Conservation (phyloP, 2,113 vertebrate species). For the Heterocephalus glaber region DNA sequence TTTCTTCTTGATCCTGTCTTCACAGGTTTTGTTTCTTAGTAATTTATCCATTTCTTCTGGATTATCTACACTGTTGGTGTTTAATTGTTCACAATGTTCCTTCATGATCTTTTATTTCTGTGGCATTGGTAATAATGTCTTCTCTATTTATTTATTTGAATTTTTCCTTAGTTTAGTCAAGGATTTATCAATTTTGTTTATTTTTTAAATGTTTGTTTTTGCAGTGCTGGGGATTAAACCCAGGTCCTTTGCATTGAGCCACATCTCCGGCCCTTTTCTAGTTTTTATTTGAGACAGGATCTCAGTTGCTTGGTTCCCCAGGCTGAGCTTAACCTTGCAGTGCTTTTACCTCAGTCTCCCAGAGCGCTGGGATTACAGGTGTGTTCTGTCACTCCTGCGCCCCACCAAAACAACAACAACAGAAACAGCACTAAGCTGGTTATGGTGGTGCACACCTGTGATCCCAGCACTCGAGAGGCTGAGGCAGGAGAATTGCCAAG, state of each 20-base stretch:
- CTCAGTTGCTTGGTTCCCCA: background rate
- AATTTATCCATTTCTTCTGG: background rate
- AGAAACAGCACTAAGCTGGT: background rate
- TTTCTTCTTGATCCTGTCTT: background rate
- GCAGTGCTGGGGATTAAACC: background rate
- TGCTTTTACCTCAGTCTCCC: background rate
- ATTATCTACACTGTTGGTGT: background rate
- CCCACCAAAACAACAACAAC: background rate
- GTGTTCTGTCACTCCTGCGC: background rate
- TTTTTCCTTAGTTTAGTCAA: background rate
- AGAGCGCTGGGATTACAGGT: background rate
- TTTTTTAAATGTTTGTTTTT: background rate
- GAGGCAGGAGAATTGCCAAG: background rate
- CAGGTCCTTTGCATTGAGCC: background rate
- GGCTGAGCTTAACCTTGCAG: background rate
- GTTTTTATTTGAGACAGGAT: background rate
- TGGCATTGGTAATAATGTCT: background rate
- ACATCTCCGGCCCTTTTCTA: background rate
- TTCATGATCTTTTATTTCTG: background rate
- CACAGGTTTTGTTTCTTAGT: background rate
- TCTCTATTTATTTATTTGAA: background rate
- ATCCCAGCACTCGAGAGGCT: background rate
- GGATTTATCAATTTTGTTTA: background rate
- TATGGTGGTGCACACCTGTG: background rate
- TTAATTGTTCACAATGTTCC: background rate